phyloP scores from a whole-genome alignment of 2,113 vertebrate genomes.

The Ciconia stormi region DNA sequence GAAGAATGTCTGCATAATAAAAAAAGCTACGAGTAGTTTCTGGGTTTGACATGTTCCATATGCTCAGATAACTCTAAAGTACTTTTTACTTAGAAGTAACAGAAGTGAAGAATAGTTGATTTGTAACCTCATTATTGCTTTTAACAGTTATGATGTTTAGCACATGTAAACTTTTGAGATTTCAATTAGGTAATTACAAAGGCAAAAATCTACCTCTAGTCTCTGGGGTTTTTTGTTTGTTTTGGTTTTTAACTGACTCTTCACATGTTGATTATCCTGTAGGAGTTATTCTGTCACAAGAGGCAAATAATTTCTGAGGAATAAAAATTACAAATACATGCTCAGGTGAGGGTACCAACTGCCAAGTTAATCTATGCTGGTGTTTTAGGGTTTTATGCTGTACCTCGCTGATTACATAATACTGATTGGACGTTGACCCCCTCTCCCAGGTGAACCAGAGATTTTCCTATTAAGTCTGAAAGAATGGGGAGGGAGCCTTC shows the following conservation, averaged over 20 bases:
- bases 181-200: background rate
- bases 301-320: background rate
- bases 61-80: background rate
- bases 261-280: background rate
- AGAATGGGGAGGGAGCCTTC: background rate
- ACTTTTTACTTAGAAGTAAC: background rate
- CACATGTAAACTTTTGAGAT: background rate
- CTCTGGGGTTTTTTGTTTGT: background rate
- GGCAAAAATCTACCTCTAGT: background rate
- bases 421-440: background rate
- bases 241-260: background rate
- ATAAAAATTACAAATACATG: background rate
- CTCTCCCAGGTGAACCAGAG: background rate
- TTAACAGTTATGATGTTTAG: background rate
- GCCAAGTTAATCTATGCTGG: background rate
- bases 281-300: background rate
- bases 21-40: background rate
- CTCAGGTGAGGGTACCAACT: background rate
- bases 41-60: slow-evolving; percentile 7
- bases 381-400: background rate
- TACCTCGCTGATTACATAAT: background rate
- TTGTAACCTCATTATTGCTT: background rate
- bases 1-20: background rate
- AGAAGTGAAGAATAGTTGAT: background rate
- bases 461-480: background rate